These are phyloP conservation scores for Pipra filicauda DNA, from an alignment of 2,113 vertebrate species.

Conservation along the genomic window DNA sequence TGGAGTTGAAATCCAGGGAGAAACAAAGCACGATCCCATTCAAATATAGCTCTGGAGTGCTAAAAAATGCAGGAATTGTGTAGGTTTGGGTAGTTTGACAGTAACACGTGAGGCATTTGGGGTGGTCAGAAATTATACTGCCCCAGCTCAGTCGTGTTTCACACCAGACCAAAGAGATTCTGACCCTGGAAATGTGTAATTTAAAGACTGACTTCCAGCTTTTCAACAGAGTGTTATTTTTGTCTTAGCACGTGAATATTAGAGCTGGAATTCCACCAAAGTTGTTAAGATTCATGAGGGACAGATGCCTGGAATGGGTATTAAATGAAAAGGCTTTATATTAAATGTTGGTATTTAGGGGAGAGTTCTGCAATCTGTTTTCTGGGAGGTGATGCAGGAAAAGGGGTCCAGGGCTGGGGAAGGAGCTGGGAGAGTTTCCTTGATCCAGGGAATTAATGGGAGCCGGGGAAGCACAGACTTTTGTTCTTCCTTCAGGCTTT, in stretches of 20 bases:
- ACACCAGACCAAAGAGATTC: not conserved
- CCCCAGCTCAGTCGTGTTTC: not conserved
- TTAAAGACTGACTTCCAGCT: not conserved
- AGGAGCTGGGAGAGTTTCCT: not conserved
- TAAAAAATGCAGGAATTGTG: not conserved
- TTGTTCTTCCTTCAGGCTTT: not conserved
- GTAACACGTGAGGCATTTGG: not conserved
- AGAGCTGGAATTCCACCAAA: not conserved
- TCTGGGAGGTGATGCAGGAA: not conserved
- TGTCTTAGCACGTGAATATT: not conserved
- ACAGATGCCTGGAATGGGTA: not conserved
- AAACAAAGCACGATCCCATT: rapidly evolving
- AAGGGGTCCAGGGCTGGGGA: not conserved
- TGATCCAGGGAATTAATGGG: rapidly evolving
- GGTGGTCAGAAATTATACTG: not conserved
- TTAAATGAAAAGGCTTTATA: not conserved
- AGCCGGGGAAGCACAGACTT: not conserved
- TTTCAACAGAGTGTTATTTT: not conserved
- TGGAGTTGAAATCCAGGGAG: not conserved
- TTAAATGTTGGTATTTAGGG: not conserved
- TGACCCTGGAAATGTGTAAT: not conserved
- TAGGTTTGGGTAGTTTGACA: not conserved
- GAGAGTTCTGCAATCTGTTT: not conserved
- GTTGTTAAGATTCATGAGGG: not conserved
- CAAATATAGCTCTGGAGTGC: rapidly evolving